Base-by-base conservation (phyloP, 2,797 vertebrate species). In the Hoplostethus mediterraneus region DNA sequence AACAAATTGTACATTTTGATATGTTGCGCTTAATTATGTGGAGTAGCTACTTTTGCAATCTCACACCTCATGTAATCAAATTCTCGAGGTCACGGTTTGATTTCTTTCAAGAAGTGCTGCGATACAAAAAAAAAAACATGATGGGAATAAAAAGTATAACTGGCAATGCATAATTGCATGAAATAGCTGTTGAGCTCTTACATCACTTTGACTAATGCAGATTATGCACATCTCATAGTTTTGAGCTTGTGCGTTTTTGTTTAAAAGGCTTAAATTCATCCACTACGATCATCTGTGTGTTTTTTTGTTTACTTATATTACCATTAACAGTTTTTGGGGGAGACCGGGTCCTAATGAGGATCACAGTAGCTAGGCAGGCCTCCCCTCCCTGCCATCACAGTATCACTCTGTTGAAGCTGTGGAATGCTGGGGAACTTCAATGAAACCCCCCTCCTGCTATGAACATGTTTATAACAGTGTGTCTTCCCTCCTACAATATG, bases 191-290 rank as follows among this genome's bases (percentile, higher is more conserved):
- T 28, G 28, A 70, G 62, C 67, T 62, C 28, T 52, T 33, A 66
- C 56, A 36, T 80, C 49, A 40, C 61, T 53, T 75, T 51, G 54
- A 84, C 38, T 14, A 60, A 44, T 45, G 40, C 54, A 53, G 2
- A 52, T 80, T 13, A 36, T 70, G 80, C 68, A 55, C 55, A 68
- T 71, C 33, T 62, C 47, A 76, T 60, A 51, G 75, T 82, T 82
- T 78, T 44, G 81, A 77, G 63, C 57, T 81, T 72, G 65, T 71
- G 55, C 79, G 42, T 62, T 87, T 87, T 81, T 75, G 80, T 80
- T 47, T 73, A 61, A 77, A 77, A 64, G 21, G 66, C 77, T 86
- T 67, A 70, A 75, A 81, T 38, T 67, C 66, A 70, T 72, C 70
- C 5, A 71, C 62, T 54, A 60, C 62, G 67, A 77, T 82, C 63